These are phyloP conservation scores for Drosophila kuntzei DNA, from an alignment of 2,888 invertebrate genomes.

Conservation along the genomic window DNA sequence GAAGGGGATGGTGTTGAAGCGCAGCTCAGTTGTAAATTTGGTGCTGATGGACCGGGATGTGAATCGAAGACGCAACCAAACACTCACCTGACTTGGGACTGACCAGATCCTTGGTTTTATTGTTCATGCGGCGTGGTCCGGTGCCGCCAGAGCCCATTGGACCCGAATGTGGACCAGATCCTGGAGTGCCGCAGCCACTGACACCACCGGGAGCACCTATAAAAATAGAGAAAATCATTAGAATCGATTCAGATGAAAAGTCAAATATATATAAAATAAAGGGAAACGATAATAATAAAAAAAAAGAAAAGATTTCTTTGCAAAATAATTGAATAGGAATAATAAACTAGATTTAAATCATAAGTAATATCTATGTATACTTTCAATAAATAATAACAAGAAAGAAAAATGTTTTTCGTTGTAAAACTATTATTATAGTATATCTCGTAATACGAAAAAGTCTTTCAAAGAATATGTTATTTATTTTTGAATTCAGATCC, in stretches of 20 bases:
- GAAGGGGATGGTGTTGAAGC: conserved; percentile 52
- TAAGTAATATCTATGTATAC: too few species aligned
- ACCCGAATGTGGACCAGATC: conserved; percentile 85
- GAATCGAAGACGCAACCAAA: conserved; percentile 4
- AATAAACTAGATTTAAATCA: too few species aligned
- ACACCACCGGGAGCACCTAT: conserved; percentile 84
- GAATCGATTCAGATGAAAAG: not conserved
- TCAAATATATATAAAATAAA: not conserved
- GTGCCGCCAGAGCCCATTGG: conserved; percentile 85
- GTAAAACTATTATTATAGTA: too few species aligned
- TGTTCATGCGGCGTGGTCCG: conserved; percentile 85
- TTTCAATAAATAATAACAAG: too few species aligned
- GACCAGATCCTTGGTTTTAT: conserved; percentile 86
- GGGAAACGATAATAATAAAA: too few species aligned
- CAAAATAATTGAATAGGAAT: too few species aligned
- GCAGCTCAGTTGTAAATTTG: conserved; percentile 42
- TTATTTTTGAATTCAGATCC: too few species aligned
- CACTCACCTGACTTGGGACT: conserved; percentile 86
- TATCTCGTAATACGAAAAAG: too few species aligned
- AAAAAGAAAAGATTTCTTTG: too few species aligned
- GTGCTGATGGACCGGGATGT: conserved; percentile 27
- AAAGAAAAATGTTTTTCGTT: too few species aligned
- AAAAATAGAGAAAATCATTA: not conserved
- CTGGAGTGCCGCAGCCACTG: conserved; percentile 85
- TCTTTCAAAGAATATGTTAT: too few species aligned